phyloP scores from a whole-genome alignment of 2,797 vertebrate genomes.

The Spea hammondii region DNA sequence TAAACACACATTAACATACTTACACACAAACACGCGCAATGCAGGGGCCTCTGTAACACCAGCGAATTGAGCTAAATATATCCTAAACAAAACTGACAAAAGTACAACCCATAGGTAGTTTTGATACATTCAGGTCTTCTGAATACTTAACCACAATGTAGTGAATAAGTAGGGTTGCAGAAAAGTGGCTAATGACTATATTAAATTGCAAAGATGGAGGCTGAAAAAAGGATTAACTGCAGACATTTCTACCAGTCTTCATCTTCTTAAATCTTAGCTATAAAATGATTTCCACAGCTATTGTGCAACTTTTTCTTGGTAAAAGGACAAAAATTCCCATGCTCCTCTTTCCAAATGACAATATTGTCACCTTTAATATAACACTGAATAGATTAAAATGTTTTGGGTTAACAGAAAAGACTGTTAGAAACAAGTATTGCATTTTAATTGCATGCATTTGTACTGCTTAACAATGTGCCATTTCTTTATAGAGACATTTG shows the following conservation, averaged over 20 bases:
- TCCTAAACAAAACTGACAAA: no score
- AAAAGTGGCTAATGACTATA: no score
- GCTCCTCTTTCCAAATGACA: conserved; percentile 3
- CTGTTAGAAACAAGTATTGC: background rate
- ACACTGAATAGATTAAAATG: conserved; percentile 12
- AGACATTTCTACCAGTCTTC: background rate
- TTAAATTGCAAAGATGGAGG: no score
- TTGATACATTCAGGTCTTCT: no score
- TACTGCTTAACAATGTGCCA: background rate
- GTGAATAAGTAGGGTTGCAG: no score
- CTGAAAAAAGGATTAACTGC: no score
- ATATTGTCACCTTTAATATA: conserved; percentile 15
- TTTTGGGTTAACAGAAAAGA: conserved; percentile 16
- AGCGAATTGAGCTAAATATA: no score
- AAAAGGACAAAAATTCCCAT: conserved; percentile 2
- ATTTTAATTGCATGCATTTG: conserved; percentile 8
- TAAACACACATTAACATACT: no score
- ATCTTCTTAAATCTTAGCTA: background rate
- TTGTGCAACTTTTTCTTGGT: conserved; percentile 17
- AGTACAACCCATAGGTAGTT: no score
- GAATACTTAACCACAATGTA: no score
- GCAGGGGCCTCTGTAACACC: no score
- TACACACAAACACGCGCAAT: no score
- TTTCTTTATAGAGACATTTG: background rate
- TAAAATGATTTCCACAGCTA: background rate